Conservation (phyloP, 1,140 invertebrate species). For the Drosophila serrata region DNA sequence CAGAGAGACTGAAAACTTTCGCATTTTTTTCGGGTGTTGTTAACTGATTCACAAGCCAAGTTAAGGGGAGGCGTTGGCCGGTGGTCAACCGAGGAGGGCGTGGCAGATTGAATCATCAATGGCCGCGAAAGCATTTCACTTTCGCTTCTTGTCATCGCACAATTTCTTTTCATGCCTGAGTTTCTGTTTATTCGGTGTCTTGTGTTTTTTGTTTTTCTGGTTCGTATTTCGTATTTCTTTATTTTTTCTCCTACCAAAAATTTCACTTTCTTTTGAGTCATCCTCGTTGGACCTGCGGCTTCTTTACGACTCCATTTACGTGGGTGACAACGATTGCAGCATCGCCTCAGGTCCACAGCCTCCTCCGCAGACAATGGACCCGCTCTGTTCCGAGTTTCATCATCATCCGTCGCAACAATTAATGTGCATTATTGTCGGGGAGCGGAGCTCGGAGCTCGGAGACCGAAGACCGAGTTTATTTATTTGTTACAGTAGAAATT, state of each 20-base stretch:
- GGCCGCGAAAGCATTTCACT: constrained; percentile 59
- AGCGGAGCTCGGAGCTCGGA: constrained; percentile 9
- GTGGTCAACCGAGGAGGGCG: constrained; percentile 28
- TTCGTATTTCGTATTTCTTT: too few species aligned
- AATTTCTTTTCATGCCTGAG: constrained; percentile 47
- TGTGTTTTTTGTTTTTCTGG: constrained; percentile 15
- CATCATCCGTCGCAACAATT: constrained; percentile 67
- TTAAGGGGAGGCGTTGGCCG: constrained; percentile 5
- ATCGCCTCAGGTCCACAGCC: constrained; percentile 19
- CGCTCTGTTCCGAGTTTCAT: constrained; percentile 57
- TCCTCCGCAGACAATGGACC: constrained; percentile 52
- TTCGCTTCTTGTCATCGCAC: constrained; percentile 55
- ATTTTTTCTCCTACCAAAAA: constrained; percentile 2
- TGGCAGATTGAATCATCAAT: constrained; percentile 61
- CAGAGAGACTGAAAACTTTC: constrained; percentile 56
- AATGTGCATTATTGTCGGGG: constrained; percentile 70
- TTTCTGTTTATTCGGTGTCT: constrained; percentile 4
- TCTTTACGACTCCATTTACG: constrained; percentile 55
- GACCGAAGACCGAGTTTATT: constrained; percentile 30
- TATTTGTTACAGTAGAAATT: constrained; percentile 80
- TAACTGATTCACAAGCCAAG: constrained; percentile 27
- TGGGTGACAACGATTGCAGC: constrained; percentile 76
- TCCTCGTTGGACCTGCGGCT: constrained; percentile 41
- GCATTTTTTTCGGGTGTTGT: constrained; percentile 58
- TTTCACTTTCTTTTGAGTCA: constrained; percentile 81